Evolutionary conservation across 2,113 vertebrate species (phyloP), one percentile per base, ranked within the genome.

Genomic region (Pituophis catenifer): DNA sequence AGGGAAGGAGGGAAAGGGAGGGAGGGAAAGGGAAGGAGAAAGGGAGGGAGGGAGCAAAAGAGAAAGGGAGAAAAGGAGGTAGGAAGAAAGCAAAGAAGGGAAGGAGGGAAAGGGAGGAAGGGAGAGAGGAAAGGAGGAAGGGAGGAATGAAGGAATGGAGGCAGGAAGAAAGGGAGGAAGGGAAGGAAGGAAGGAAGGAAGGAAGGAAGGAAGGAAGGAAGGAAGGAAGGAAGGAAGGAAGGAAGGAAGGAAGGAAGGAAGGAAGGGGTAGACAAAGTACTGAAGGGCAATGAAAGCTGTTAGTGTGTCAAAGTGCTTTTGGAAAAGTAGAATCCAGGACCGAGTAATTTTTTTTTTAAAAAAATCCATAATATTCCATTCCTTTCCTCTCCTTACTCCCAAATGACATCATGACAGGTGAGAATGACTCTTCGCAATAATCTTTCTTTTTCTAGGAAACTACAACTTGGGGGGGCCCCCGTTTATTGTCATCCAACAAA

Each of bases 401-500:
- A 38, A 38, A 38, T 38, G 7, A 75, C 0, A 17, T 2, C n/a
- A 33, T 17, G n/a, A 17, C 15, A 75, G 15, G 6, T 75, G 13
- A 75, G 15, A 19, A 75, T 38, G 70, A 8, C 17, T 17, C 15
- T 81, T 38, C 0, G 33, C n/a, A 81, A 81, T 8, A 3, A 81
- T 81, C 7, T 81, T 81, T 81, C 70, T 81, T 81, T 81, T 38
- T 81, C 70, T 38, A 81, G 70, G 70, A 13, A 21, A 19, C 7
- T 81, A 81, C 70, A 81, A 81, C n/a, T 3, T 81, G 70, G 70
- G 70, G 17, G 70, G n/a, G 0, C 0, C 17, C 2, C 17, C 70
- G 17, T 19, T 2, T 81, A 0, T 3, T 8, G 3, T 0, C 33
- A 21, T 81, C n/a, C 7, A 8, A 38, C 7, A 8, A 0, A 81